Evolutionary conservation across 1,140 invertebrate genomes (phyloP).

Genomic region (Zophobas morio): DNA sequence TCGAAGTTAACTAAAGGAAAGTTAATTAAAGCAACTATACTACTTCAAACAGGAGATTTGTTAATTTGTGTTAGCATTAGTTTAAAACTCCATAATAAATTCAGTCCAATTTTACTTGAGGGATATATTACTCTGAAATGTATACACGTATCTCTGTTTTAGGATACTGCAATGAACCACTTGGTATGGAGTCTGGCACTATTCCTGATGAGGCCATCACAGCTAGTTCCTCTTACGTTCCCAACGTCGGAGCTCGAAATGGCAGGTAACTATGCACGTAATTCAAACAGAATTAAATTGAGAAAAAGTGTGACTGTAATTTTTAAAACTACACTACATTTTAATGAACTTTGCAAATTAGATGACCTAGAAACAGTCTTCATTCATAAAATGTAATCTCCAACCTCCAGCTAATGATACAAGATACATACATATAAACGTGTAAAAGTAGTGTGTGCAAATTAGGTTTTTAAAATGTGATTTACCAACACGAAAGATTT

Average conservation of each 20-base stretch:
- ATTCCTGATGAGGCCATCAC: slow-evolving; percentile 77
- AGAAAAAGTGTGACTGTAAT: too few species aligned
- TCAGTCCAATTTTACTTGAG: slow-evolving; percentile 25
- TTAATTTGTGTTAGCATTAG: not conserved
- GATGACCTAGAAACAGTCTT: too few species aligned
- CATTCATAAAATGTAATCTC: too few species aligned
- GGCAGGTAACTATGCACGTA: slow-evolving; percentile 70
- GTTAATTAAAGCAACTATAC: not conserved
- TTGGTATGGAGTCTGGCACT: slow-evolving; percentile 79
- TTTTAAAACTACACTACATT: too few species aligned
- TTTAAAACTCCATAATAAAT: slow-evolving; percentile 23
- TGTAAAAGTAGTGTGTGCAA: too few species aligned
- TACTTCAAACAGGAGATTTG: not conserved
- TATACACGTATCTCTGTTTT: slow-evolving; percentile 64
- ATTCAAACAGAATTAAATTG: slow-evolving; percentile 6
- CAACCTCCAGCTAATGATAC: too few species aligned
- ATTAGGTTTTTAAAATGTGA: too few species aligned
- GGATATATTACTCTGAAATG: slow-evolving; percentile 13
- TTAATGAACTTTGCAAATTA: too few species aligned
- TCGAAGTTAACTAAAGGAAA: too few species aligned
- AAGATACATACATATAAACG: too few species aligned
- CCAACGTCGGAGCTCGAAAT: slow-evolving; percentile 76
- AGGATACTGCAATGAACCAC: slow-evolving; percentile 74
- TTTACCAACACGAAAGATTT: too few species aligned
- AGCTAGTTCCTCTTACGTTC: slow-evolving; percentile 77